A percentile compares a stretch with the other conserved stretches of the same genome.
phyloP scores from a whole-genome alignment of 2,113 vertebrate species.

The Eclectus roratus region DNA sequence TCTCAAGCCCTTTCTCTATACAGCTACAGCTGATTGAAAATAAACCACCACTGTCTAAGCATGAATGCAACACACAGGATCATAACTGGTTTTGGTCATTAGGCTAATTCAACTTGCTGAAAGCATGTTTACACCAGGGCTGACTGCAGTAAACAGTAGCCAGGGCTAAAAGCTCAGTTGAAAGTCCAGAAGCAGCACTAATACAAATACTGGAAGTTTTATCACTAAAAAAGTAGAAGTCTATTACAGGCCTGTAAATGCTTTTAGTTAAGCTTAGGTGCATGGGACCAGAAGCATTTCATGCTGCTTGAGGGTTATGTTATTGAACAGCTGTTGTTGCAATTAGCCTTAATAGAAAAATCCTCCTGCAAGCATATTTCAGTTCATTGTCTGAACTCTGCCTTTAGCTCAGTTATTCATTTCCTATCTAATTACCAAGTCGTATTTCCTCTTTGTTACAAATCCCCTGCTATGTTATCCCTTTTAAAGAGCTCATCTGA shows the following conservation, averaged over 20 bases:
- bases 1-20: background rate
- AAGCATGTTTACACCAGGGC: background rate
- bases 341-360: background rate
- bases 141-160: background rate
- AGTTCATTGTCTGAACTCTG: background rate
- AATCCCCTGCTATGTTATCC: background rate
- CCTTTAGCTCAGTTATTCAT: constrained; percentile 1
- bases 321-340: background rate
- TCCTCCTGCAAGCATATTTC: background rate
- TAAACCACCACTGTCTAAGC: background rate
- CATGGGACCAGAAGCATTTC: background rate
- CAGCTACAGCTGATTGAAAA: background rate
- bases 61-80: background rate
- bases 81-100: background rate
- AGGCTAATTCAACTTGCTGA: background rate
- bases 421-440: constrained; percentile 8
- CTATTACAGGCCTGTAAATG: background rate
- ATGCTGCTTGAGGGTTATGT: background rate
- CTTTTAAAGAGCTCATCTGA: background rate
- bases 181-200: background rate
- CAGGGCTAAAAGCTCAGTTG: background rate
- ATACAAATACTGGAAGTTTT: background rate
- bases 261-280: background rate
- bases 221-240: background rate
- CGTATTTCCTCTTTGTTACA: background rate